Percentiles rank a stretch among this genome's conserved stretches.
phyloP scores from a whole-genome alignment of 2,113 vertebrate species.

The Rhombomys opimus region DNA sequence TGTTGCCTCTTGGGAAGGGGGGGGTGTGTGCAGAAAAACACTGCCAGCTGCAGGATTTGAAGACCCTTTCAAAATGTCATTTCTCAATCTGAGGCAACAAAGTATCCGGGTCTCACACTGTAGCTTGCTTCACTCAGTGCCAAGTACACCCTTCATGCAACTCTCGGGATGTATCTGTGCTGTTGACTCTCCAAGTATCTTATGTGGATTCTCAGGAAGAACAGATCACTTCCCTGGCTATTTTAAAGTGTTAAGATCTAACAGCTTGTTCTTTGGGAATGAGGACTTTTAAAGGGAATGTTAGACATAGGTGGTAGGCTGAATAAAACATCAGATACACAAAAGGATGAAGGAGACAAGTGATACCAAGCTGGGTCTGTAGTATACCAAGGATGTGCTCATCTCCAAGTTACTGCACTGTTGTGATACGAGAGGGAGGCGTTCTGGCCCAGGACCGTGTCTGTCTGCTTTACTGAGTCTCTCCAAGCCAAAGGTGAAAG shows the following conservation, averaged over 20 bases:
- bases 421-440: too few species aligned
- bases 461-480: background rate
- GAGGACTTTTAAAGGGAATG: background rate
- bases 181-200: background rate
- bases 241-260: background rate
- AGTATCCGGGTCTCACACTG: background rate
- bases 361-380: too few species aligned
- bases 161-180: background rate
- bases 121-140: background rate
- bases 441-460: accelerated
- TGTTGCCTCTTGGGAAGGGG: background rate
- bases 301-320: background rate
- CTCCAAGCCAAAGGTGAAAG: background rate
- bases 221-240: background rate
- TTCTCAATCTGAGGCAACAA: background rate
- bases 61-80: background rate
- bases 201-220: background rate
- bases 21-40: background rate
- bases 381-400: accelerated
- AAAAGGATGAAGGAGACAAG: background rate
- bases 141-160: background rate
- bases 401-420: background rate
- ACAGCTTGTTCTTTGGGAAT: background rate
- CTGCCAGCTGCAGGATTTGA: background rate
- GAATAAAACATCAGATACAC: background rate